phyloP scores from a whole-genome alignment of 2,888 invertebrate species.

The Nemotelus pantherinus region DNA sequence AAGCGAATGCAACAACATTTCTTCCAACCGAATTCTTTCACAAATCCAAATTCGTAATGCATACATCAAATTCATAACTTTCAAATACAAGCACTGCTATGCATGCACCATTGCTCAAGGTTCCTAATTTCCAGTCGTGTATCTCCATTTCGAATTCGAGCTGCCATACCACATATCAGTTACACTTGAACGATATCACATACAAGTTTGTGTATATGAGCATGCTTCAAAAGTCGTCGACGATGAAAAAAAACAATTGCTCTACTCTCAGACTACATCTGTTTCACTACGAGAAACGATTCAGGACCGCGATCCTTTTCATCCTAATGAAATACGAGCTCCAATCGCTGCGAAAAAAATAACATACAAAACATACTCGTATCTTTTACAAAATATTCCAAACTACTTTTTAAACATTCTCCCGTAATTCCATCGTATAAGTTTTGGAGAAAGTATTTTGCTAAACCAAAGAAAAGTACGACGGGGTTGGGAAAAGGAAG shows the following conservation, averaged over 20 bases:
- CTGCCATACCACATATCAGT: constrained; percentile 20
- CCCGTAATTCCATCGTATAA: neutral
- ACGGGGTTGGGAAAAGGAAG: too few species aligned
- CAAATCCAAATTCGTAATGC: neutral
- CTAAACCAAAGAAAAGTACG: neutral
- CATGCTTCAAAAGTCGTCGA: too few species aligned
- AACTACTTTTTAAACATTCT: constrained; percentile 10
- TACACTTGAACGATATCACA: constrained; percentile 13
- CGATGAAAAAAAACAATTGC: neutral
- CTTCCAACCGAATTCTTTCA: neutral
- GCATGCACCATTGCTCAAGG: neutral
- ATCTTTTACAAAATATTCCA: neutral
- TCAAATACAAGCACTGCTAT: neutral
- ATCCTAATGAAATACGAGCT: neutral
- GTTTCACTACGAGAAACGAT: neutral
- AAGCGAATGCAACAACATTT: too few species aligned
- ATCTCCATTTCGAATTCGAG: neutral
- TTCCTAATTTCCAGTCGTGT: neutral
- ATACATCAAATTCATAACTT: neutral
- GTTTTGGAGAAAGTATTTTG: neutral
- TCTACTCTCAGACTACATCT: neutral
- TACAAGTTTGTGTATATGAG: neutral
- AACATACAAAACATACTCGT: neutral
- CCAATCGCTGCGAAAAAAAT: neutral
- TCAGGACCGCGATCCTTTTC: neutral